Conservation (phyloP, 2,888 invertebrate genomes). For the Apodemia hepburni region DNA sequence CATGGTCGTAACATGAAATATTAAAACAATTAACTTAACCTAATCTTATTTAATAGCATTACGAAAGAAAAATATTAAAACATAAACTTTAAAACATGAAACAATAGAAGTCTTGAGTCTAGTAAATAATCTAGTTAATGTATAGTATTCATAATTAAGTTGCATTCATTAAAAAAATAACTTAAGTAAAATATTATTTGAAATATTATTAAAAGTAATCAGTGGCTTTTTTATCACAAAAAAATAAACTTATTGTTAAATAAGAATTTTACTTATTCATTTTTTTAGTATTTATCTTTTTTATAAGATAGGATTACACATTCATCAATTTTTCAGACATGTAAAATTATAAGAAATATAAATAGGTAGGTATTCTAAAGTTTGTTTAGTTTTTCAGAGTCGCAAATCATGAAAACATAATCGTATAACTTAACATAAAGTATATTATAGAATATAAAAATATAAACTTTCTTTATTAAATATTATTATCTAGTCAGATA, state of each 20-base stretch:
- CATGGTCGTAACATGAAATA: conserved; percentile 4
- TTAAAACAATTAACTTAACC: not conserved
- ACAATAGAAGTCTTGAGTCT: too few species aligned
- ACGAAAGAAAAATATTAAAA: too few species aligned
- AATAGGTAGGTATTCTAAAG: too few species aligned
- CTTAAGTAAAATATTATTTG: too few species aligned
- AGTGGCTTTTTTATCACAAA: not conserved
- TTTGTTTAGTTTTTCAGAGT: not conserved
- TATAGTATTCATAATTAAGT: not conserved
- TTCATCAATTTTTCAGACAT: conserved; percentile 2
- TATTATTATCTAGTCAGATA: not conserved
- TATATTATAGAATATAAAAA: too few species aligned
- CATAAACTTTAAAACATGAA: too few species aligned
- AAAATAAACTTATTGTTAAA: not conserved
- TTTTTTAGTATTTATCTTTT: not conserved
- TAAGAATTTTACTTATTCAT: not conserved
- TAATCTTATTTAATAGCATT: not conserved
- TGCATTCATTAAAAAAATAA: too few species aligned
- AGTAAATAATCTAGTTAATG: not conserved
- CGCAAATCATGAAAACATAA: not conserved
- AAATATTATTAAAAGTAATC: not conserved
- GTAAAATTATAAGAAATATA: too few species aligned
- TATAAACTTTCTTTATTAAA: too few species aligned
- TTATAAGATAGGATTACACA: conserved; percentile 1
- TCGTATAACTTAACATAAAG: too few species aligned